Percentiles rank a stretch among this genome's conserved stretches.
These are phyloP conservation scores for Hyalella azteca DNA, from an alignment of 2,888 invertebrate genomes.

Conservation along the genomic window DNA sequence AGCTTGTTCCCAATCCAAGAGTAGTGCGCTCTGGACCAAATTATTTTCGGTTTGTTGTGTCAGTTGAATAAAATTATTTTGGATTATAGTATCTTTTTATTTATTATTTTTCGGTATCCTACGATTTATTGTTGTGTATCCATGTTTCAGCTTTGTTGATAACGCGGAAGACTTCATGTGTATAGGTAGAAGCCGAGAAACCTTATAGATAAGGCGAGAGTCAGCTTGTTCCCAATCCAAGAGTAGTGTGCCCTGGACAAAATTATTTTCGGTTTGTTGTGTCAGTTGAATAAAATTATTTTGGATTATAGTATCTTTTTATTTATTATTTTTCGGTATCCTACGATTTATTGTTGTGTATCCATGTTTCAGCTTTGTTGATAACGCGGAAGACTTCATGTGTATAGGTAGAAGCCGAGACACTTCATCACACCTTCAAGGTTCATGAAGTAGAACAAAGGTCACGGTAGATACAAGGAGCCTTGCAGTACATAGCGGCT, in stretches of 20 bases:
- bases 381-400: too few species aligned
- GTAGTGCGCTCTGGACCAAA: neutral
- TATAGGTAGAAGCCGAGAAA: too few species aligned
- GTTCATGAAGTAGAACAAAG: too few species aligned
- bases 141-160: neutral
- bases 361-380: too few species aligned
- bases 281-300: neutral
- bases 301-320: neutral
- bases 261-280: neutral
- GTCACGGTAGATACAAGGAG: too few species aligned
- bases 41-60: neutral
- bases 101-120: neutral
- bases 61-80: neutral
- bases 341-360: neutral
- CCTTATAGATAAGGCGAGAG: too few species aligned
- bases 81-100: neutral
- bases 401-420: too few species aligned
- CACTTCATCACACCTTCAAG: too few species aligned
- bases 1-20: too few species aligned
- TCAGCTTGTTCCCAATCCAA: too few species aligned
- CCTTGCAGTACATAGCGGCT: too few species aligned
- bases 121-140: neutral
- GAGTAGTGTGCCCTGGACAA: neutral
- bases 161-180: too few species aligned
- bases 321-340: neutral